These are phyloP conservation scores for Cydia amplana DNA, from an alignment of 1,140 invertebrate species.

Conservation along the genomic window DNA sequence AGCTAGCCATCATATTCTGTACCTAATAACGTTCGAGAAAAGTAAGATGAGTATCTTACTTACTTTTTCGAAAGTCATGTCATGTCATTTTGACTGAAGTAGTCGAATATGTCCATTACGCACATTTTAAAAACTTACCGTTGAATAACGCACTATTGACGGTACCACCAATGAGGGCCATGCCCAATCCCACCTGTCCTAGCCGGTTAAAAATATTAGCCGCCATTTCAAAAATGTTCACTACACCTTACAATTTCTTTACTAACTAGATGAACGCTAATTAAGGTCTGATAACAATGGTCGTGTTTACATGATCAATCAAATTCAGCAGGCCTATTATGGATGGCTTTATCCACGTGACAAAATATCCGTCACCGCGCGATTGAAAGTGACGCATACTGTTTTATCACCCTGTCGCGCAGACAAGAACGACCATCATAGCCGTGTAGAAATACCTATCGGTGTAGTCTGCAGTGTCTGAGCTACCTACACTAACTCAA, in stretches of 20 bases:
- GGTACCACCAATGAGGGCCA: slow-evolving; percentile 93
- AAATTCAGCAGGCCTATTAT: too few species aligned
- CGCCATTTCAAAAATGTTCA: slow-evolving; percentile 74
- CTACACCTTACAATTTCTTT: not conserved
- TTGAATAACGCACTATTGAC: slow-evolving; percentile 96
- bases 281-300: slow-evolving; percentile 2
- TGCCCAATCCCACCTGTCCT: slow-evolving; percentile 91
- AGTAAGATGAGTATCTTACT: too few species aligned
- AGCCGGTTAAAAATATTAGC: slow-evolving; percentile 91
- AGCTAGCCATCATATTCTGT: too few species aligned
- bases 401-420: too few species aligned
- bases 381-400: too few species aligned
- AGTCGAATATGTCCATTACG: too few species aligned
- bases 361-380: too few species aligned
- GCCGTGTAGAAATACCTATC: not conserved
- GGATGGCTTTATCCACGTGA: too few species aligned
- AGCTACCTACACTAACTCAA: not conserved
- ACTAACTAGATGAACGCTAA: not conserved
- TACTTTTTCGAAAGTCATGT: too few species aligned
- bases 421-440: too few species aligned
- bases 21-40: too few species aligned
- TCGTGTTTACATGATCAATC: slow-evolving; percentile 24
- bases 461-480: not conserved
- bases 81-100: too few species aligned
- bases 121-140: slow-evolving; percentile 80